A percentile compares a stretch with the other conserved stretches of the same genome.
Evolutionary conservation across 2,888 invertebrate species (phyloP).

Genomic region (Amphipyra berbera): DNA sequence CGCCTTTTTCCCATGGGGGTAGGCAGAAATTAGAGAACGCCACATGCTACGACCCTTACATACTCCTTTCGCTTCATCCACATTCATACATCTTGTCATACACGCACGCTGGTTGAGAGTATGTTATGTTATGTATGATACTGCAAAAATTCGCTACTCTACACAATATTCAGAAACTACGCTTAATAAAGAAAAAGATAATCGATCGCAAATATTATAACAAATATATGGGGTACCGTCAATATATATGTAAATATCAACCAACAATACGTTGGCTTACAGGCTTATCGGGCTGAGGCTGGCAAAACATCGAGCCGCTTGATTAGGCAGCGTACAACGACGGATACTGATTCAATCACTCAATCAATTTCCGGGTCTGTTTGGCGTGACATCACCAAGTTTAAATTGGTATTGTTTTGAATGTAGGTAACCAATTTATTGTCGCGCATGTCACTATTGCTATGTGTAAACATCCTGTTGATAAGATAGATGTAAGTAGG

Average conservation of each 20-base stretch:
- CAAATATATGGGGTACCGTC: slow-evolving; percentile 7
- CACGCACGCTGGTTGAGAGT: no score
- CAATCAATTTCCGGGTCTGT: slow-evolving; percentile 59
- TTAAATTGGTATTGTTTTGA: slow-evolving; percentile 31
- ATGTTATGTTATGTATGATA: no score
- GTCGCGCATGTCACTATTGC: slow-evolving; percentile 9
- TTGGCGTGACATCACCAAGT: slow-evolving; percentile 15
- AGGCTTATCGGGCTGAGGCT: slow-evolving; percentile 71
- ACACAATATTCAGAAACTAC: not conserved
- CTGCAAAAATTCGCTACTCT: not conserved
- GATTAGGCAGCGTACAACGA: slow-evolving; percentile 69
- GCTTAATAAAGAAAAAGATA: not conserved
- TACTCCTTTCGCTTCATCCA: no score
- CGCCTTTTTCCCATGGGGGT: no score
- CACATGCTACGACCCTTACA: no score
- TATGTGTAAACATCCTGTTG: slow-evolving; percentile 16
- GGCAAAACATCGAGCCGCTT: slow-evolving; percentile 78
- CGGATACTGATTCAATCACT: slow-evolving; percentile 70
- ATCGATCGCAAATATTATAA: slow-evolving; percentile 3
- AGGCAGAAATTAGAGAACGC: no score
- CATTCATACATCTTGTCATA: no score
- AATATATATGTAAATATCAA: slow-evolving; percentile 61
- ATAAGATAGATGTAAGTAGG: no score
- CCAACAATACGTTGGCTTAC: slow-evolving; percentile 62
- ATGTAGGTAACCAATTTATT: slow-evolving; percentile 18